Evolutionary conservation across 1,140 invertebrate species (phyloP).

Genomic region (Hyphantria cunea): DNA sequence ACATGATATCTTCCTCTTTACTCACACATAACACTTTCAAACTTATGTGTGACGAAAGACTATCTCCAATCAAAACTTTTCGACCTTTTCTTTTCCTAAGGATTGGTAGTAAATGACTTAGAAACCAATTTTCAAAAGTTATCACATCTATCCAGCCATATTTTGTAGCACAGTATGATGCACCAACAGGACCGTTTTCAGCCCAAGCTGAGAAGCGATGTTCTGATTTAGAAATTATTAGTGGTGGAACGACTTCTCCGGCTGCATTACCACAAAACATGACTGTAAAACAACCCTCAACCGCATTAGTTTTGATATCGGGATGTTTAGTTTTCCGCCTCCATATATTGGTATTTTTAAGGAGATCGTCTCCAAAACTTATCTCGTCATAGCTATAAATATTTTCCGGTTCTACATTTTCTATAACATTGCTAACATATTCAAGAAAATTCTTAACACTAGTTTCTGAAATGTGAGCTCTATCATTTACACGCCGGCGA

Average conservation of each 20-base stretch:
- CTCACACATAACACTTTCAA: not conserved
- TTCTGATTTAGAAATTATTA: not conserved
- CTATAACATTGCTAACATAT: not conserved
- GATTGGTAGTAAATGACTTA: not conserved
- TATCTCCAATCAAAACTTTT: not conserved
- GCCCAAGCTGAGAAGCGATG: not conserved
- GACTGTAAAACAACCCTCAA: not conserved
- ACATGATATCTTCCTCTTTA: not conserved
- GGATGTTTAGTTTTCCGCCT: not conserved
- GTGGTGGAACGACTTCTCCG: not conserved
- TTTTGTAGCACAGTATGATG: not conserved
- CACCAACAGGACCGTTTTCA: not conserved
- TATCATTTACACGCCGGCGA: not conserved
- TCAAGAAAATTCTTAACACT: not conserved
- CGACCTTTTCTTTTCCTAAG: conserved; percentile 1
- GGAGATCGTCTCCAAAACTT: not conserved
- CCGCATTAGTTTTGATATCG: not conserved
- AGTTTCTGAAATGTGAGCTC: not conserved
- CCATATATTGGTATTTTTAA: not conserved
- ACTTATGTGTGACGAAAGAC: not conserved
- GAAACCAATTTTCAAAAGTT: conserved; percentile 3
- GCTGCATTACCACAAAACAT: not conserved
- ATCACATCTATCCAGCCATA: not conserved
- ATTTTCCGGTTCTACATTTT: not conserved
- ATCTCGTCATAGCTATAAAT: not conserved